phyloP scores from a whole-genome alignment of 1,140 invertebrate species.

The Bombus huntii region DNA sequence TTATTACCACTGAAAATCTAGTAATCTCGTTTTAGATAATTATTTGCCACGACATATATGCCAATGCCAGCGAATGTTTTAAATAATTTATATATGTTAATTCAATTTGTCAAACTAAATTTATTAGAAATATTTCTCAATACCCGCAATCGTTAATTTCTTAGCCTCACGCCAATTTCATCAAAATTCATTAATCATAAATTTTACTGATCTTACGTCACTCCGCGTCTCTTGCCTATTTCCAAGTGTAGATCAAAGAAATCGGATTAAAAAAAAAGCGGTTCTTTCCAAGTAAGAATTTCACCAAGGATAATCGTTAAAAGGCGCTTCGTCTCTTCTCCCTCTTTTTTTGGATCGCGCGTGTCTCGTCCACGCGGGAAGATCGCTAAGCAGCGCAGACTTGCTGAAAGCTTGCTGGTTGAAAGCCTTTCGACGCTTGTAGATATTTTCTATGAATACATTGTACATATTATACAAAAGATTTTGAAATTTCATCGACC shows the following conservation, averaged over 20 bases:
- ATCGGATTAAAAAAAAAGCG: neutral
- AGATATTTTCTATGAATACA: too few species aligned
- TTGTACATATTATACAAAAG: too few species aligned
- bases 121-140: neutral
- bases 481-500: too few species aligned
- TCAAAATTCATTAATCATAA: neutral
- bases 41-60: neutral
- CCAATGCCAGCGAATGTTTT: neutral
- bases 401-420: too few species aligned
- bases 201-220: neutral
- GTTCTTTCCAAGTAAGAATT: neutral
- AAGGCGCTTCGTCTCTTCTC: neutral
- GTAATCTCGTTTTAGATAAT: too few species aligned
- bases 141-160: too few species aligned
- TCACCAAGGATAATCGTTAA: constrained; percentile 2
- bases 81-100: neutral
- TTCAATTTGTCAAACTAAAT: neutral
- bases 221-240: neutral
- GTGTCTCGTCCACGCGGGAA: neutral
- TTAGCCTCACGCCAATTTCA: neutral
- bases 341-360: neutral
- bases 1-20: too few species aligned
- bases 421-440: too few species aligned
- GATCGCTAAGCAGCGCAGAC: too few species aligned
- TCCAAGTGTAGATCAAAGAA: neutral